A percentile compares a stretch with the other conserved stretches of the same genome.
These are phyloP conservation scores for Tetrapedia diversipes DNA, from an alignment of 2,888 invertebrate species.

Conservation along the genomic window DNA sequence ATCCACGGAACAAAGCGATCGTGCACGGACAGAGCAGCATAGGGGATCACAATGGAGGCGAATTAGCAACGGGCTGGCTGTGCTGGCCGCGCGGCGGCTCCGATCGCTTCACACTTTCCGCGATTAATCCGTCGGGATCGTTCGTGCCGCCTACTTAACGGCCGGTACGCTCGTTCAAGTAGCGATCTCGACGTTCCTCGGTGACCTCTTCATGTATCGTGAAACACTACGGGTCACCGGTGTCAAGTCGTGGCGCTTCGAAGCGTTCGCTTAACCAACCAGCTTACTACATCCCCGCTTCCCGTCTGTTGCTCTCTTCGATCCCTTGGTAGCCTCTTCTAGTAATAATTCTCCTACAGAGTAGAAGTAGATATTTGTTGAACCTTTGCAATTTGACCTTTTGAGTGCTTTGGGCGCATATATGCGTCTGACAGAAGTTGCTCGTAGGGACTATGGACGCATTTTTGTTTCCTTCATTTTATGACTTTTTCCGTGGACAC, in stretches of 20 bases:
- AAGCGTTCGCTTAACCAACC: conserved; percentile 70
- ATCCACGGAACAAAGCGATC: conserved; percentile 2
- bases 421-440: no score
- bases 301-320: conserved; percentile 4
- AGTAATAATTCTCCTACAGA: neutral
- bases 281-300: conserved; percentile 37
- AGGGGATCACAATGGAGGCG: conserved; percentile 36
- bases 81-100: conserved; percentile 23
- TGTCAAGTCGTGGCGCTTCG: conserved; percentile 77
- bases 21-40: neutral
- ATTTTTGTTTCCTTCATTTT: no score
- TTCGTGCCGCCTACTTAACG: conserved; percentile 72
- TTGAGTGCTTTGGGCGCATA: no score
- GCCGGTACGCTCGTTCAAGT: conserved; percentile 73
- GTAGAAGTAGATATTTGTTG: no score
- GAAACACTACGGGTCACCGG: conserved; percentile 76
- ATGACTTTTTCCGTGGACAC: no score
- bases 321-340: conserved; percentile 20
- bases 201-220: conserved; percentile 77
- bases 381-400: no score
- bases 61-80: conserved; percentile 66
- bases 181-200: conserved; percentile 75
- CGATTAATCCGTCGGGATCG: conserved; percentile 77
- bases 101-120: conserved; percentile 75
- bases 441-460: no score